Conservation (phyloP, 1,140 invertebrate species). For the Drosophila arawakana region DNA sequence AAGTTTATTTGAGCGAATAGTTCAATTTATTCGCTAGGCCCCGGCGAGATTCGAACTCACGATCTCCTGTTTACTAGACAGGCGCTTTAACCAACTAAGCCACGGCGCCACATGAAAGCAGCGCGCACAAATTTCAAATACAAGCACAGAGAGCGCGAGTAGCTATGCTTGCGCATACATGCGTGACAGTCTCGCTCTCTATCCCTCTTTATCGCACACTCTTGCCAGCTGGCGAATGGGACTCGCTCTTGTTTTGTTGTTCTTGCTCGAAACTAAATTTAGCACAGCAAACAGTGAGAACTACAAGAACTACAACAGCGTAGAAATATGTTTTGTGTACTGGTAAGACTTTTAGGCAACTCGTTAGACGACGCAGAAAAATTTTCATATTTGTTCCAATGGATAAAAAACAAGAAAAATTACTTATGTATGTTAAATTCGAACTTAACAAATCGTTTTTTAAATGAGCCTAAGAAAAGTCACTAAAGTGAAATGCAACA, state of each 20-base stretch:
- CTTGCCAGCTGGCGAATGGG: not conserved
- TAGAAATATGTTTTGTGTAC: slow-evolving; percentile 5
- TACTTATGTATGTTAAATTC: slow-evolving; percentile 72
- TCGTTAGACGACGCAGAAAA: slow-evolving; percentile 36
- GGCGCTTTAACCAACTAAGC: slow-evolving; percentile 88
- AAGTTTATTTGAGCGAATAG: not conserved
- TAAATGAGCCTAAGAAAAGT: slow-evolving; percentile 57
- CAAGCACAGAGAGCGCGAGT: slow-evolving; percentile 20
- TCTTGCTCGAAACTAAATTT: slow-evolving; percentile 26
- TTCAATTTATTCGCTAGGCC: slow-evolving; percentile 68
- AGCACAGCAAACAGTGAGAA: slow-evolving; percentile 9
- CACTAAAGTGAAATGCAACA: slow-evolving; percentile 74
- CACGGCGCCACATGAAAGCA: slow-evolving; percentile 80
- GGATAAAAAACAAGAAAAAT: slow-evolving; percentile 75
- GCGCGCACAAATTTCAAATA: slow-evolving; percentile 28
- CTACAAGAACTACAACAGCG: slow-evolving; percentile 9
- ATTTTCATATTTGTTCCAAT: slow-evolving; percentile 6
- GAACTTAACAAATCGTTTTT: slow-evolving; percentile 79
- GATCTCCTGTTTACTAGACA: slow-evolving; percentile 88
- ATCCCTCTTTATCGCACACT: not conserved
- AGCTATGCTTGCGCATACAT: slow-evolving; percentile 1
- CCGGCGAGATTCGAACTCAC: slow-evolving; percentile 87
- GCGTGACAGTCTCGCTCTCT: not conserved
- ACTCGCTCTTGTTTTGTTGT: not conserved
- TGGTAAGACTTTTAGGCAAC: slow-evolving; percentile 63